These are phyloP conservation scores for Perizoma flavofasciatum DNA, from an alignment of 2,888 invertebrate genomes.

Conservation along the genomic window DNA sequence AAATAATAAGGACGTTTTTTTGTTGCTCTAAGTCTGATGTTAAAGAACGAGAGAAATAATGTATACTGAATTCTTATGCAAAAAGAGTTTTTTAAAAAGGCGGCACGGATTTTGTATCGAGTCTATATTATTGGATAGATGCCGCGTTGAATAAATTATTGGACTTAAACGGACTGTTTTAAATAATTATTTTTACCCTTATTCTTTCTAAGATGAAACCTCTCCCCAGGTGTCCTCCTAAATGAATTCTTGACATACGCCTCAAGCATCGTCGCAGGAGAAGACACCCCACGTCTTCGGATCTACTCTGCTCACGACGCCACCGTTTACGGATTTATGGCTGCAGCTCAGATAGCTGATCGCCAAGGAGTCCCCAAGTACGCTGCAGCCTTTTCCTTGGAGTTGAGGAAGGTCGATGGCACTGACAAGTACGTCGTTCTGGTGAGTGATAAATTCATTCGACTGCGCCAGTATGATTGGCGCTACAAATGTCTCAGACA, in stretches of 20 bases:
- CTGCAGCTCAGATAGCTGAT: conserved; percentile 35
- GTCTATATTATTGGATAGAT: too few relatives aligned
- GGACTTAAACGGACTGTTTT: background rate
- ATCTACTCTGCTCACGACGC: conserved; percentile 49
- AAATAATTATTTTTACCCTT: background rate
- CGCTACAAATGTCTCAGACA: too few relatives aligned
- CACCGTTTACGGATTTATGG: conserved; percentile 44
- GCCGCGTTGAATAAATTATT: too few relatives aligned
- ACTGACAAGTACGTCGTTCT: conserved; percentile 50
- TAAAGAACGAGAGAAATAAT: too few relatives aligned
- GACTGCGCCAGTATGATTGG: background rate
- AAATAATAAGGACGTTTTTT: too few relatives aligned
- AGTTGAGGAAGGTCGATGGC: conserved; percentile 42
- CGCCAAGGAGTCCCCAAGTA: conserved; percentile 44
- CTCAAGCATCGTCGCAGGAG: conserved; percentile 32
- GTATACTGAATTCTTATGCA: too few relatives aligned
- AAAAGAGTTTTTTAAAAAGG: too few relatives aligned
- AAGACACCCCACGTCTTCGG: conserved; percentile 39
- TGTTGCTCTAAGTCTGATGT: too few relatives aligned
- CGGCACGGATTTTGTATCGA: too few relatives aligned
- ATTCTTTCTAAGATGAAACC: background rate
- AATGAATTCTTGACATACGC: conserved; percentile 43
- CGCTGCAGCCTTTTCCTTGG: conserved; percentile 42
- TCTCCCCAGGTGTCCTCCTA: conserved; percentile 46
- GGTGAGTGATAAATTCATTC: too few relatives aligned